Evolutionary conservation across 2,797 vertebrate genomes (phyloP), one percentile per base, ranked within the genome.

Genomic region (Paguma larvata): DNA sequence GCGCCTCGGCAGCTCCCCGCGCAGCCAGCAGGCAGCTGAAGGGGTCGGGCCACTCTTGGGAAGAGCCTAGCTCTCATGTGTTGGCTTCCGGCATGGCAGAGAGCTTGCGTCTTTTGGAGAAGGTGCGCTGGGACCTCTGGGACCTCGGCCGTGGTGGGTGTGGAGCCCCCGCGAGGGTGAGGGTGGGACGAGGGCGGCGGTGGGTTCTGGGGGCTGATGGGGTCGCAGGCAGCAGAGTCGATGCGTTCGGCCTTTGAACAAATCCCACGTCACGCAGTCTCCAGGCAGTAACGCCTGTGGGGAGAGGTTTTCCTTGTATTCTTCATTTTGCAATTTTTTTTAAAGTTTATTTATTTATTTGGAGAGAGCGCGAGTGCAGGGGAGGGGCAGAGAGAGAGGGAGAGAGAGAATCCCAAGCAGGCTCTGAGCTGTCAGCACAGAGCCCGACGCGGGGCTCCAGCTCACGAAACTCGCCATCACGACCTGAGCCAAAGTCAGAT

Each of bases 1-100:
- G 67, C 73, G 89, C 91, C 91, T 91, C 5, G 6, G 88, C 84
- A 73, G 87, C 91, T 93, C 56, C 41, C 41, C 41, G 41, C 21
- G 14, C 63, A 13, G 80, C 63, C 15, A 0, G 67, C 84, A 75
- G 63, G 56, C 51, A n/a, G n/a, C 38, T 67, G 18, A 2, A 0
- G 1, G 16, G n/a, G 75, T 85, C 11, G 1, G 18, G 70, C 41
- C 44, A 44, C 34, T 15, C 9, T 16, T 80, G 41, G 25, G 38
- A 65, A 27, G 65, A 94, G 86, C 80, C 30, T 53, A 4, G 4
- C 21, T 21, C 25, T 1, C 27, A 41, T 6, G 23, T 53, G 51
- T 38, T n/a, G 18, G 18, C 27, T 12, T 4, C 25, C 2, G 34
- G 70, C 77, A 62, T 72, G 14, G 15, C 2, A 21, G 56, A 3